Base-by-base conservation (phyloP, 2,888 invertebrate genomes). In the Eudasyphora cyanicolor region DNA sequence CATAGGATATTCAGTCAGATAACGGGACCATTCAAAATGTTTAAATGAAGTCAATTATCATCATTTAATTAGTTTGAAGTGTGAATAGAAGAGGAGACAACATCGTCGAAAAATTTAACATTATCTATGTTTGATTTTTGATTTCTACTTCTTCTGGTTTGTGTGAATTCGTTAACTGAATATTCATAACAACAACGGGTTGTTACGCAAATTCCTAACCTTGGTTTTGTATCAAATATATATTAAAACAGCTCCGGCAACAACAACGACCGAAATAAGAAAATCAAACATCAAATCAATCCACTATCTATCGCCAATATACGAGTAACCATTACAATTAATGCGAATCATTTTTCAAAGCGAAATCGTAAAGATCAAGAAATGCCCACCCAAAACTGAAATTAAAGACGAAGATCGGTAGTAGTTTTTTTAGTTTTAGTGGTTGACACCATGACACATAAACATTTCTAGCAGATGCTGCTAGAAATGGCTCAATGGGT, bases 161-260 rank as follows among this genome's bases (percentile, higher is more conserved):
- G 42, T 14, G 38, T 62, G 35, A 74, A 77, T 82, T 70, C 38
- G 49, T 82, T 82, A 62, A 70, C 62, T n/a, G n/a, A 24, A 75
- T 69, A 82, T 75, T 78, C 75, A 82, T 78, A 75, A 82, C 75
- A 38, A 64, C 10, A 62, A 49, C 57, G 74, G 38, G 69, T 64
- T 75, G 62, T 82, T 82, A 82, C 79, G 78, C 78, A 82, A 82
- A 71, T 74, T 79, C 14, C 19, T 71, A 79, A 82, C 82, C 82
- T 82, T 82, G 82, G 64, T 24, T 51, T 82, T 24, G 70, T 64
- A 75, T 82, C 51, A 54, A 71, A 64, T 35, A 51, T 54, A 32
- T 19, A 14, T 32, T 64, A 35, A 82, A 78, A 60, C n/a, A 60
- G 27, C 14, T 12, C 1, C 27, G 29, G 27, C 12, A 82, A 60